phyloP scores from a whole-genome alignment of 2,113 vertebrate genomes.

The Prochilodus magdalenae region DNA sequence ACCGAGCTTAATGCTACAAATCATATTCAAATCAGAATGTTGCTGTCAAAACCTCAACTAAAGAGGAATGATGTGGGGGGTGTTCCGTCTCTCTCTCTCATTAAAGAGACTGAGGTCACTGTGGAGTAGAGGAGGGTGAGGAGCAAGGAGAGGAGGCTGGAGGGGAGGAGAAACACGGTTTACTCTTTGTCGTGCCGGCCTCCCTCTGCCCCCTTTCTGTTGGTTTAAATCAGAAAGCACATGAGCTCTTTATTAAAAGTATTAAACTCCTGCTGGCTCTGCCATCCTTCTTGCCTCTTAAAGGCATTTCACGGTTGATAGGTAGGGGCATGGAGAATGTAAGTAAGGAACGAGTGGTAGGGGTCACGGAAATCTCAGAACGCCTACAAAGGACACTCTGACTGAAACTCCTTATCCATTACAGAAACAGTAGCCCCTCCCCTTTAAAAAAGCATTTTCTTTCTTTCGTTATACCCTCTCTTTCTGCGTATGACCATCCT shows the following conservation, averaged over 20 bases:
- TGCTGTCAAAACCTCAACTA: too few species aligned
- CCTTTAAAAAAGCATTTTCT: not conserved
- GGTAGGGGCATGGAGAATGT: constrained; percentile 71
- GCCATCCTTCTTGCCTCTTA: constrained; percentile 68
- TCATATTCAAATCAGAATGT: too few species aligned
- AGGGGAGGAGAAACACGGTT: constrained; percentile 9
- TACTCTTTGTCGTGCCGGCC: constrained; percentile 29
- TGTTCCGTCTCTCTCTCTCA: too few species aligned
- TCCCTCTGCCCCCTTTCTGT: constrained; percentile 32
- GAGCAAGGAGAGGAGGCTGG: not conserved
- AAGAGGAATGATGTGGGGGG: too few species aligned
- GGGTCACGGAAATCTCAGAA: constrained; percentile 41
- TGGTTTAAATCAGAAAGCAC: constrained; percentile 69
- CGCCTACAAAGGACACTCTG: constrained; percentile 3
- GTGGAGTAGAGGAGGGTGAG: not conserved
- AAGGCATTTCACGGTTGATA: constrained; percentile 74
- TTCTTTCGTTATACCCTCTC: not conserved
- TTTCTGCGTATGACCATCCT: not conserved
- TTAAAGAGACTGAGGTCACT: constrained; percentile 17
- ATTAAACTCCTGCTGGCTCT: constrained; percentile 69
- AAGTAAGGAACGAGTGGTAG: constrained; percentile 58
- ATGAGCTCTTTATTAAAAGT: constrained; percentile 65
- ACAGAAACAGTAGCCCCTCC: not conserved
- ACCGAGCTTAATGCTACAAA: too few species aligned
- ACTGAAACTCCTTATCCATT: not conserved